Conservation (phyloP, 2,888 invertebrate genomes). For the Melieria omissa region DNA sequence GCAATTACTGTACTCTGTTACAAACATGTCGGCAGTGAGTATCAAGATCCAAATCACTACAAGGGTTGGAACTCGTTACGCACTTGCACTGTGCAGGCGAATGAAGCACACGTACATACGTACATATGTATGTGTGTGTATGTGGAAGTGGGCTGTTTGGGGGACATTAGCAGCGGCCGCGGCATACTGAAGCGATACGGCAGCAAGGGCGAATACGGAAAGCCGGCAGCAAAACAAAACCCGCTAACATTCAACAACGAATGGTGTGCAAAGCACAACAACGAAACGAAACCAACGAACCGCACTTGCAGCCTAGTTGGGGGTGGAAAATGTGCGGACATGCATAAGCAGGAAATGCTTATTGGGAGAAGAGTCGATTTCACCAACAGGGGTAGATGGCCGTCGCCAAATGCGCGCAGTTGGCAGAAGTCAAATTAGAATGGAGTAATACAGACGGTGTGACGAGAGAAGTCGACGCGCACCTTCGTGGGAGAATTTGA, state of each 20-base stretch:
- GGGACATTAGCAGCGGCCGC: not conserved
- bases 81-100: not conserved
- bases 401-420: not conserved
- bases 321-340: slow-evolving; percentile 47
- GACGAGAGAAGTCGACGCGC: slow-evolving; percentile 13
- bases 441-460: slow-evolving; percentile 45
- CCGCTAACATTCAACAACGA: slow-evolving; percentile 5
- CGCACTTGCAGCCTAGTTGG: slow-evolving; percentile 50
- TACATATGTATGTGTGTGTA: not conserved
- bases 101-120: not conserved
- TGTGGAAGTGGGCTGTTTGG: not conserved
- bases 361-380: slow-evolving; percentile 34
- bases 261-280: not conserved
- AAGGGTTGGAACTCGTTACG: no score
- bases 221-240: slow-evolving; percentile 35
- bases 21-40: not conserved
- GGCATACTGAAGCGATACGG: not conserved
- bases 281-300: not conserved
- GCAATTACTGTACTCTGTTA: not conserved
- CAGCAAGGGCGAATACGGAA: slow-evolving; percentile 4
- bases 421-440: slow-evolving; percentile 55
- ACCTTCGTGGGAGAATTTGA: not conserved
- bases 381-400: slow-evolving; percentile 53
- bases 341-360: slow-evolving; percentile 13
- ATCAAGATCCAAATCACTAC: not conserved